Percentiles rank a stretch among this genome's conserved stretches.
Evolutionary conservation across 1,140 invertebrate genomes (phyloP).

Genomic region (Phenacoccus solenopsis): DNA sequence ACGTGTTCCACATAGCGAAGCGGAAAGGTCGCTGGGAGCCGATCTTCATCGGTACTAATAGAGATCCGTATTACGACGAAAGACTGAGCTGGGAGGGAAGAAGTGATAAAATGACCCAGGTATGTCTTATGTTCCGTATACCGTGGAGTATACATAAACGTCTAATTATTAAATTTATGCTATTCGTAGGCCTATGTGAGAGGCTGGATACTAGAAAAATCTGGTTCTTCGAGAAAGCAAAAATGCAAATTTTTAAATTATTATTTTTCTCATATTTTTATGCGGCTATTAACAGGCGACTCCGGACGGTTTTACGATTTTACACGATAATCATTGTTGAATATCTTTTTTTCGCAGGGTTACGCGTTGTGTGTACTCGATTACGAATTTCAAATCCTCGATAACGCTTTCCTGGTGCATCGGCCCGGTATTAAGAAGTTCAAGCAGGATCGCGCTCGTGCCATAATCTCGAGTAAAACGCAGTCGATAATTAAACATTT

Average conservation of each 20-base stretch:
- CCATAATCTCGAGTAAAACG: slow-evolving; percentile 59
- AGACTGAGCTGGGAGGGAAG: slow-evolving; percentile 78
- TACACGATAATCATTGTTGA: too few species aligned
- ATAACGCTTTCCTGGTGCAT: slow-evolving; percentile 79
- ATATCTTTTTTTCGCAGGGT: slow-evolving; percentile 45
- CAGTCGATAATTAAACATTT: slow-evolving; percentile 65
- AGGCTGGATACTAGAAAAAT: too few species aligned
- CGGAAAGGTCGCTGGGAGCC: slow-evolving; percentile 79
- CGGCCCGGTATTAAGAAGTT: slow-evolving; percentile 72
- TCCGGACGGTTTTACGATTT: too few species aligned
- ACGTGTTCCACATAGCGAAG: slow-evolving; percentile 74
- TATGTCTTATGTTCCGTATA: too few species aligned
- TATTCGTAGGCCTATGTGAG: too few species aligned
- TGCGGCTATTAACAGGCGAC: too few species aligned
- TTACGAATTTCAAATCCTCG: slow-evolving; percentile 79
- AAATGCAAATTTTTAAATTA: neutral
- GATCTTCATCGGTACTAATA: slow-evolving; percentile 73
- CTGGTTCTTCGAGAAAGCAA: too few species aligned
- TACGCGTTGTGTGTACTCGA: slow-evolving; percentile 74
- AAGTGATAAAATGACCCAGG: slow-evolving; percentile 90
- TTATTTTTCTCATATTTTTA: neutral
- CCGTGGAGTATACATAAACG: too few species aligned
- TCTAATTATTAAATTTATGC: too few species aligned
- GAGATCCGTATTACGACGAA: slow-evolving; percentile 78
- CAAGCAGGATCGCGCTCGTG: slow-evolving; percentile 59